A percentile compares a stretch with the other conserved stretches of the same genome.
Conservation (phyloP, 2,113 vertebrate genomes). For the Takifugu flavidus region DNA sequence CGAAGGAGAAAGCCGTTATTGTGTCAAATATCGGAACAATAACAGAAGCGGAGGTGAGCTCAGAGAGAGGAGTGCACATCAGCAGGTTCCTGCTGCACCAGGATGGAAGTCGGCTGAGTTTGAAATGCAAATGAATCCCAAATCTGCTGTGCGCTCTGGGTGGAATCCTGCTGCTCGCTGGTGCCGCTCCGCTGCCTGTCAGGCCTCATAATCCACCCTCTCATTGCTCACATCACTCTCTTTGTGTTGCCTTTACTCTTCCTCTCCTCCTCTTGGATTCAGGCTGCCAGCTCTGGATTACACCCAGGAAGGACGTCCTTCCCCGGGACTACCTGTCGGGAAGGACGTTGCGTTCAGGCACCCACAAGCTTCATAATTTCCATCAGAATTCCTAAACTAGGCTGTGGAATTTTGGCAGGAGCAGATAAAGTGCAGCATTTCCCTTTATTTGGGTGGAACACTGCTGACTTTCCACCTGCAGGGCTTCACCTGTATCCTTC, state of each 20-base stretch:
- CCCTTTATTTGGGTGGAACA: no score
- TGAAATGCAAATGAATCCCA: conserved; percentile 64
- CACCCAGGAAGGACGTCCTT: background rate
- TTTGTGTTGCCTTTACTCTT: background rate
- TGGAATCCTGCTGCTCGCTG: conserved; percentile 35
- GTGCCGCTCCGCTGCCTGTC: conserved; percentile 41
- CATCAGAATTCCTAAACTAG: no score
- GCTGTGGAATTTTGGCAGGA: no score
- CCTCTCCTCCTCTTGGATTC: conserved; percentile 1
- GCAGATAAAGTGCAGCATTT: no score
- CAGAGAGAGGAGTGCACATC: conserved; percentile 27
- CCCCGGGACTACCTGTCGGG: background rate
- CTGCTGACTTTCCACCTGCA: no score
- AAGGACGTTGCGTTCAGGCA: conserved; percentile 1
- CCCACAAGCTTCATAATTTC: background rate
- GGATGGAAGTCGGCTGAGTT: conserved; percentile 32
- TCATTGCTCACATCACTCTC: conserved; percentile 12
- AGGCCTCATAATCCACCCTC: conserved; percentile 30
- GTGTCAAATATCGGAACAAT: no score
- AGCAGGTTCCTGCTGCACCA: conserved; percentile 32
- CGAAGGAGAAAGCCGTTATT: no score
- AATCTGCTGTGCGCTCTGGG: conserved; percentile 46
- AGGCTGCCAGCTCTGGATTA: conserved; percentile 6
- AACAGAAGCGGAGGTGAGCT: background rate
- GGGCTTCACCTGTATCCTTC: background rate